Base-by-base conservation (phyloP, 2,888 invertebrate species). In the Notodonta ziczac region DNA sequence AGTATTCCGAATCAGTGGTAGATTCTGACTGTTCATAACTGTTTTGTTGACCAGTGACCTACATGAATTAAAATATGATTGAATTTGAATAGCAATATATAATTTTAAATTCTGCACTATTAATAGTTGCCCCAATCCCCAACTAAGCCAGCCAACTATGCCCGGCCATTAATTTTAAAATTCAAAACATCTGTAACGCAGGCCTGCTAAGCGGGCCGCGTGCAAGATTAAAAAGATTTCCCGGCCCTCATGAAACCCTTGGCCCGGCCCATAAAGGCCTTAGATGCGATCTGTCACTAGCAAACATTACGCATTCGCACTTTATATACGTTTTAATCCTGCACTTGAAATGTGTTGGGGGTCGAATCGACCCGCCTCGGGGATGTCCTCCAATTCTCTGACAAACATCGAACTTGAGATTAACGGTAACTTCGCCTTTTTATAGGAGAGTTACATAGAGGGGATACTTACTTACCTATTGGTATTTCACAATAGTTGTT, bases 261-360 rank as follows among this genome's bases (percentile, higher is more conserved):
- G 73, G 63, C 67, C 78, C 53, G 39, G 53, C 13, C 42, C 82
- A 81, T 87, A 87, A 87, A 85, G 80, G 81, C 39, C 54, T 54
- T 14, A 54, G 39, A 35, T 9, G 80, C 85, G 87, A 88, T 90
- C 88, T 91, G 93, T 91, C 93, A 87, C 82, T 70, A 74, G 77
- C 91, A 90, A 86, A 87, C 89, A 87, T 79, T 84, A 82, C 82
- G 84, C 84, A 87, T 90, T 93, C 91, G 88, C 92, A 89, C 91
- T 90, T 84, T 82, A 84, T 83, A 85, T 84, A 86, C 87, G 83
- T 80, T 87, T 85, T 91, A 92, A 92, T 90, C 91, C 91, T 86
- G 88, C 87, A 85, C 91, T 93, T 93, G 90, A 93, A 92, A 90
- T 92, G 91, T 93, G 90, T 87, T 83, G 74, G 75, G 86, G 84